These are phyloP conservation scores for Oncorhynchus gorbuscha DNA, from an alignment of 2,113 vertebrate genomes.

Conservation along the genomic window DNA sequence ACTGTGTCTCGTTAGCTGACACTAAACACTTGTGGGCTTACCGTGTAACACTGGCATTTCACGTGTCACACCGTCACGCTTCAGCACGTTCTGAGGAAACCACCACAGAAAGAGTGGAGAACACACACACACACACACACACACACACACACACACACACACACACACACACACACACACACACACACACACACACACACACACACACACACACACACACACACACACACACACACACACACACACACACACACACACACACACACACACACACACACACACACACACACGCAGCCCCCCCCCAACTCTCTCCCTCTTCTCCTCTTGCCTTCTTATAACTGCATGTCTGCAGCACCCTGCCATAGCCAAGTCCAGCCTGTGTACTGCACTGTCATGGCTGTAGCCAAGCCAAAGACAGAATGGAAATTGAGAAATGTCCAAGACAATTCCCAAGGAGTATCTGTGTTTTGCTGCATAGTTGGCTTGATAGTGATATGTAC, in stretches of 20 bases:
- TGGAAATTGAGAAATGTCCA: conserved; percentile 2
- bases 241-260: conserved; percentile 1
- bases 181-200: background rate
- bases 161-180: conserved; percentile 4
- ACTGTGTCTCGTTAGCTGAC: background rate
- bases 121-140: background rate
- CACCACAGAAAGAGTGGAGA: background rate
- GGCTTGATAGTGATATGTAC: background rate
- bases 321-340: background rate
- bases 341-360: background rate
- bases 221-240: background rate
- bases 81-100: background rate
- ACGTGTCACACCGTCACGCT: background rate
- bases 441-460: background rate
- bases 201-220: conserved; percentile 1
- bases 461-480: background rate
- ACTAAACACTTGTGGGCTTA: background rate
- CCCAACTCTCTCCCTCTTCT: background rate
- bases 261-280: conserved; percentile 3
- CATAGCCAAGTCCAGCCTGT: conserved; percentile 14
- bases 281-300: background rate
- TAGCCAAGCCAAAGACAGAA: background rate
- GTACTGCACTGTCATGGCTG: conserved; percentile 5
- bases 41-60: background rate
- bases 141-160: background rate